phyloP scores from a whole-genome alignment of 1,140 invertebrate genomes.

The Drosophila rhopaloa region DNA sequence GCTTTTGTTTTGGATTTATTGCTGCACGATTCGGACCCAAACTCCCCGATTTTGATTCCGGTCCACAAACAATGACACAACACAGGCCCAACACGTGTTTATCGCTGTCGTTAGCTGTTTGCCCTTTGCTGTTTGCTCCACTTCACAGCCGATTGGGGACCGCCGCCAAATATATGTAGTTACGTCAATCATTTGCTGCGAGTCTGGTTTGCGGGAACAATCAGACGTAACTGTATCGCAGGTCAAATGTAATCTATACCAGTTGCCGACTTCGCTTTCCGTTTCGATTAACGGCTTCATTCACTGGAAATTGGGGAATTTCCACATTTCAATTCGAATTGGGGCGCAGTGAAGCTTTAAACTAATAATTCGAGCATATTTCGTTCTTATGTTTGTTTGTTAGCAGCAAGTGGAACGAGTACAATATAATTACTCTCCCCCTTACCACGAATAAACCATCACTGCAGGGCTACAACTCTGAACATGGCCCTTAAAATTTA shows the following conservation, averaged over 20 bases:
- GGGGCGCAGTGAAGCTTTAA: not conserved
- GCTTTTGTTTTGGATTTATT: conserved; percentile 34
- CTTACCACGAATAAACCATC: not conserved
- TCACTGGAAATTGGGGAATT: not conserved
- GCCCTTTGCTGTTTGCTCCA: conserved; percentile 21
- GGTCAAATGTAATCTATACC: conserved; percentile 40
- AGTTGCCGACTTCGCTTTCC: conserved; percentile 13
- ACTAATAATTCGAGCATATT: not conserved
- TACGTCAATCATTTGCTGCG: conserved; percentile 31
- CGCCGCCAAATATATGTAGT: conserved; percentile 26
- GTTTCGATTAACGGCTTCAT: conserved; percentile 15
- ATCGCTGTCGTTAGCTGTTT: conserved; percentile 13
- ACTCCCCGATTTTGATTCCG: conserved; percentile 10
- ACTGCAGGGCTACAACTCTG: not conserved
- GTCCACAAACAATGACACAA: conserved; percentile 25
- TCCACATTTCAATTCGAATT: conserved; percentile 1
- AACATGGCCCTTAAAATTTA: conserved; percentile 1
- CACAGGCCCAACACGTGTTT: conserved; percentile 29
- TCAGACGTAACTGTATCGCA: conserved; percentile 4
- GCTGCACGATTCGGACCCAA: conserved; percentile 16
- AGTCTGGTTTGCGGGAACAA: conserved; percentile 6
- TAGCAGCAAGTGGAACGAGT: not conserved
- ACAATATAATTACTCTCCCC: not conserved
- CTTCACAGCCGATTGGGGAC: conserved; percentile 26
- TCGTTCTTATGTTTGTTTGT: not conserved